phyloP scores from a whole-genome alignment of 1,140 invertebrate genomes.

The Procambarus virginalis region DNA sequence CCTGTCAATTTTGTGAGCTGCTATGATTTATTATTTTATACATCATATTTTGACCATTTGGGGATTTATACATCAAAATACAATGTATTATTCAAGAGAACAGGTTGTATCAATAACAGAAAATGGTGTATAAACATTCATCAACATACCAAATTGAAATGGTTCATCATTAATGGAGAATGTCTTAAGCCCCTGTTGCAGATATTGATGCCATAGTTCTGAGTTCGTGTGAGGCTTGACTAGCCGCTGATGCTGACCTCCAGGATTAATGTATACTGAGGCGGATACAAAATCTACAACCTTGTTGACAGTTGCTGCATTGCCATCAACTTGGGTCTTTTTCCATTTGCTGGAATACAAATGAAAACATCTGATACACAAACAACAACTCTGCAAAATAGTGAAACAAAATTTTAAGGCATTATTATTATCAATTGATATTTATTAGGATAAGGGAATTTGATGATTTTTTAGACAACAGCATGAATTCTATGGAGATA shows the following conservation, averaged over 20 bases:
- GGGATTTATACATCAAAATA: too few relatives aligned
- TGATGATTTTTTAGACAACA: too few relatives aligned
- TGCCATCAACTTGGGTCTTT: slow-evolving; percentile 79
- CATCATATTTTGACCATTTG: too few relatives aligned
- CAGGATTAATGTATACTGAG: slow-evolving; percentile 85
- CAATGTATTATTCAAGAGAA: too few relatives aligned
- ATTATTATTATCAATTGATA: too few relatives aligned
- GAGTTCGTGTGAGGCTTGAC: slow-evolving; percentile 75
- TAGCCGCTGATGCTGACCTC: slow-evolving; percentile 72
- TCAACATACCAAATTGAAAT: slow-evolving; percentile 83
- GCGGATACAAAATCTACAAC: slow-evolving; percentile 85
- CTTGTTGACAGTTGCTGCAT: slow-evolving; percentile 83
- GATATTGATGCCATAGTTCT: slow-evolving; percentile 80
- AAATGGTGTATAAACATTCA: neutral
- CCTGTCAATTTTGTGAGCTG: too few relatives aligned
- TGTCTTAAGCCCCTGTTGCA: slow-evolving; percentile 81
- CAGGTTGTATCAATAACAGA: too few relatives aligned
- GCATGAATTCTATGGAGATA: too few relatives aligned
- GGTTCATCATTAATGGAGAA: slow-evolving; percentile 84
- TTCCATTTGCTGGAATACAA: slow-evolving; percentile 84
- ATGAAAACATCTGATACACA: neutral
- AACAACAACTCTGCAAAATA: too few relatives aligned
- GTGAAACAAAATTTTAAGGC: too few relatives aligned
- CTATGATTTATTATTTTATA: too few relatives aligned
- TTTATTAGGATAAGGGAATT: too few relatives aligned